phyloP scores from a whole-genome alignment of 2,113 vertebrate species.

The Chaetops frenatus region DNA sequence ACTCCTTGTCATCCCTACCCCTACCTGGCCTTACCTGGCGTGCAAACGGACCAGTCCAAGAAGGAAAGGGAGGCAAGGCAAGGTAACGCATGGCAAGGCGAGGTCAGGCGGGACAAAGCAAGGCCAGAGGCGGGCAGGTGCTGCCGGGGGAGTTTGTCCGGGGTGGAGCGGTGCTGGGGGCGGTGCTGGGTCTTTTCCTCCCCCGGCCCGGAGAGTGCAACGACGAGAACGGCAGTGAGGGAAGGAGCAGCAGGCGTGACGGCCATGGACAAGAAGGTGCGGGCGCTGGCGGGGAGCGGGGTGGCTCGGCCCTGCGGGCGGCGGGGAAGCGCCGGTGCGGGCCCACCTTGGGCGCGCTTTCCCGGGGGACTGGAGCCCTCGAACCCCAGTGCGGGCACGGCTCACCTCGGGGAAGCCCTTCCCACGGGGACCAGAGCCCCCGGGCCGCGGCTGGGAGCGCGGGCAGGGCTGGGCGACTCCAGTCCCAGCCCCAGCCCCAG shows the following conservation, averaged over 20 bases:
- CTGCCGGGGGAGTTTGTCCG: background rate
- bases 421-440: too few species aligned
- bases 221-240: accelerated
- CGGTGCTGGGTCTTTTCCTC: accelerated
- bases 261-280: background rate
- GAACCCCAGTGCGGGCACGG: too few species aligned
- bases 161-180: background rate
- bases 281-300: background rate
- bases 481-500: background rate
- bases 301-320: too few species aligned
- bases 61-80: too few species aligned
- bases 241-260: accelerated
- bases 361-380: too few species aligned
- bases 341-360: background rate
- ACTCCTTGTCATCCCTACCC: too few species aligned
- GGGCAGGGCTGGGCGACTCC: background rate
- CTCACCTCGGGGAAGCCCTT: background rate
- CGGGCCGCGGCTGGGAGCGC: background rate
- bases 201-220: accelerated
- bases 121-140: background rate
- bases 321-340: too few species aligned
- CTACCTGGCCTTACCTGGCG: accelerated
- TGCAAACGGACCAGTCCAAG: accelerated
- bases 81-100: too few species aligned
- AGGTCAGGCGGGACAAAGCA: accelerated